Evolutionary conservation across 2,888 invertebrate genomes (phyloP).

Genomic region (Apamea sordens): DNA sequence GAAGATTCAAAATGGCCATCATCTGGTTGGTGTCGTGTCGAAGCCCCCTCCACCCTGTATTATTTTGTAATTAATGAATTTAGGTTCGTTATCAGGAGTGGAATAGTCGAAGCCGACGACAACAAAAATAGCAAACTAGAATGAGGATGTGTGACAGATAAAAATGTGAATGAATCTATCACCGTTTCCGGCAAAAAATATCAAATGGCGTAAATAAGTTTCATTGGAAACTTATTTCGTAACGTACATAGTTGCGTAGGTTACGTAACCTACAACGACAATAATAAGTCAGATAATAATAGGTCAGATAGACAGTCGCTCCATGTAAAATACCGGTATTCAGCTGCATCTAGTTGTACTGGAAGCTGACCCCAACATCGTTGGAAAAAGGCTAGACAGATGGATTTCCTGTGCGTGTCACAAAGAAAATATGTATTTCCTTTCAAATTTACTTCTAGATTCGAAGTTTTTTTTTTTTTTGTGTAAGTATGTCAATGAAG

Average conservation of each 20-base stretch:
- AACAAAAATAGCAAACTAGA: not conserved
- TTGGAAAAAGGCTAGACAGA: no score
- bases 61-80: not conserved
- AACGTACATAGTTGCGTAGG: no score
- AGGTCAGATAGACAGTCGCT: no score
- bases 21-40: no score
- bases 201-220: not conserved
- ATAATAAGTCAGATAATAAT: not conserved
- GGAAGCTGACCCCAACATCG: no score
- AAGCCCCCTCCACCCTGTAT: not conserved
- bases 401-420: no score
- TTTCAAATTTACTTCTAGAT: no score
- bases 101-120: not conserved
- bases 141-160: constrained; percentile 24
- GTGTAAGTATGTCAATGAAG: not conserved
- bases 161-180: not conserved
- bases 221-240: no score
- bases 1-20: not conserved
- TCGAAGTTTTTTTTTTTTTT: not conserved
- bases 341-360: no score
- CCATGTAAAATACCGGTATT: no score
- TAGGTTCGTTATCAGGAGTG: constrained; percentile 1
- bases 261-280: not conserved
- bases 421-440: no score
- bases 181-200: constrained; percentile 16